phyloP scores from a whole-genome alignment of 1,140 invertebrate genomes.

The Zaprionus ghesquierei region DNA sequence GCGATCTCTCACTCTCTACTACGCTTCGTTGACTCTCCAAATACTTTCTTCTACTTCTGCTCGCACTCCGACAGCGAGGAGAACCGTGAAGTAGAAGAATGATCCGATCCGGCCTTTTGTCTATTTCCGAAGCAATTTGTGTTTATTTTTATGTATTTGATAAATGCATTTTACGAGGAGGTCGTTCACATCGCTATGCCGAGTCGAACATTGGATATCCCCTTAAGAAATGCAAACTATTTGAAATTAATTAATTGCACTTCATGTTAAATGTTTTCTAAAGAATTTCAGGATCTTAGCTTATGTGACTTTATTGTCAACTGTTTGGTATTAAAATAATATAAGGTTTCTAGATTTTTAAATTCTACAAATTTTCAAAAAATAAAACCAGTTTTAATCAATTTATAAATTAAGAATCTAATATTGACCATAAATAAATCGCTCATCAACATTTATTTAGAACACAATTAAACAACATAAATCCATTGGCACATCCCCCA shows the following conservation, averaged over 20 bases:
- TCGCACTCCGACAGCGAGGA: too few relatives aligned
- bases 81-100: constrained; percentile 1
- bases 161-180: constrained; percentile 74
- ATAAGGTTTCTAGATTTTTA: background rate
- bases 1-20: background rate
- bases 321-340: background rate
- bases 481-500: background rate
- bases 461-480: background rate
- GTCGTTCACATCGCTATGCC: constrained; percentile 58
- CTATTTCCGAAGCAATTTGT: constrained; percentile 76
- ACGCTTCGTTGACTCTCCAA: constrained; percentile 70
- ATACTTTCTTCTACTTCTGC: constrained; percentile 37
- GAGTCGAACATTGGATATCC: background rate
- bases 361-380: background rate
- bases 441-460: background rate
- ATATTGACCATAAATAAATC: background rate
- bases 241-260: constrained; percentile 8
- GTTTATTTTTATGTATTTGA: constrained; percentile 81
- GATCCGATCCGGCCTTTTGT: constrained; percentile 43
- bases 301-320: background rate
- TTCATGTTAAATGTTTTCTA: background rate
- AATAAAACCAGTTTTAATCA: too few relatives aligned
- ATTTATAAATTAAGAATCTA: background rate
- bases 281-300: background rate
- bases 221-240: background rate